Percentiles rank a stretch among this genome's conserved stretches.
These are phyloP conservation scores for Torymus tubicola DNA, from an alignment of 2,888 invertebrate genomes.

Conservation along the genomic window DNA sequence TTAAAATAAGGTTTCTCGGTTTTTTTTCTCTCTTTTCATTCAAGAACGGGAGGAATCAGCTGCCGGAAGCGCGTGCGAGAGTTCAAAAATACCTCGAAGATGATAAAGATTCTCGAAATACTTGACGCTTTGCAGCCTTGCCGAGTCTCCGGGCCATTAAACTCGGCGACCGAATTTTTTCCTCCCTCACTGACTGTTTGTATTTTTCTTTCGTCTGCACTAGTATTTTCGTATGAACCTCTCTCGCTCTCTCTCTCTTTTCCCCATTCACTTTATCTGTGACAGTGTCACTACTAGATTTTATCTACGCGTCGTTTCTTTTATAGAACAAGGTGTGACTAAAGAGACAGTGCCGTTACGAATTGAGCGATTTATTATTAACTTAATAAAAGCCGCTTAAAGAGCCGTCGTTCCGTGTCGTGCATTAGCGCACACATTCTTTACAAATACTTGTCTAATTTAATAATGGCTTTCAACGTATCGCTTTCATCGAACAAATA, in stretches of 20 bases:
- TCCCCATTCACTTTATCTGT: slow-evolving; percentile 23
- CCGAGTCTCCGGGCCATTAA: slow-evolving; percentile 39
- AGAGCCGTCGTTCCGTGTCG: too few species aligned
- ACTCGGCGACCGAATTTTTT: slow-evolving; percentile 15
- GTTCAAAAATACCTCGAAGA: slow-evolving; percentile 51
- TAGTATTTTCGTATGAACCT: slow-evolving; percentile 14
- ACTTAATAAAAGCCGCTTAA: not conserved
- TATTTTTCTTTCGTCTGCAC: slow-evolving; percentile 19
- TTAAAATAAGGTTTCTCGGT: not conserved
- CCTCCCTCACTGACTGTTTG: not conserved
- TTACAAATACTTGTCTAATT: too few species aligned
- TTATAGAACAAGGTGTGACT: not conserved
- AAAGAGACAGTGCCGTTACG: not conserved
- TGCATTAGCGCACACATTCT: too few species aligned
- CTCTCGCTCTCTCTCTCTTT: slow-evolving; percentile 1
- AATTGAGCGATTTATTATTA: not conserved
- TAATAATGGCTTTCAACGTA: too few species aligned
- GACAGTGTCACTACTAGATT: slow-evolving; percentile 26
- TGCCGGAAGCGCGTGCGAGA: slow-evolving; percentile 42
- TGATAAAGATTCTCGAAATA: slow-evolving; percentile 46
- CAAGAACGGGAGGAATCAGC: slow-evolving; percentile 22
- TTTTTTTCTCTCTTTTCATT: not conserved
- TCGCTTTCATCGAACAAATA: too few species aligned
- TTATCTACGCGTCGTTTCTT: slow-evolving; percentile 4
- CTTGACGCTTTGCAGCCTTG: not conserved